These are phyloP conservation scores for Pogonognathellus flavescens DNA, from an alignment of 1,140 invertebrate species.

Conservation along the genomic window DNA sequence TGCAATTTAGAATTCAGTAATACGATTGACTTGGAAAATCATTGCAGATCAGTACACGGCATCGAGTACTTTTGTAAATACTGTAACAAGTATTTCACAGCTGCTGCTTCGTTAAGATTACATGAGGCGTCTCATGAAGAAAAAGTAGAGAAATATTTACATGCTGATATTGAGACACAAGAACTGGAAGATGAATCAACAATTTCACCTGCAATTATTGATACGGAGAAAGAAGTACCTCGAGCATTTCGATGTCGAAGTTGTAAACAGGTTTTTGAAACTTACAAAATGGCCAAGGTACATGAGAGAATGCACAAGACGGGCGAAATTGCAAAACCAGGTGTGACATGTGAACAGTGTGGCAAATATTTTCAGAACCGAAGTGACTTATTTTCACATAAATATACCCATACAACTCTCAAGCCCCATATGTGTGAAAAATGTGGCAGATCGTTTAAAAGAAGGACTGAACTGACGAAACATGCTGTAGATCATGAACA, in stretches of 20 bases:
- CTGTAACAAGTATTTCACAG: background rate
- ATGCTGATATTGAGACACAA: background rate
- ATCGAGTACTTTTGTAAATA: slow-evolving; percentile 7
- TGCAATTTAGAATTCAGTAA: background rate
- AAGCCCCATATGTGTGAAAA: slow-evolving; percentile 14
- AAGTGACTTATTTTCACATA: background rate
- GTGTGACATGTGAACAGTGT: background rate
- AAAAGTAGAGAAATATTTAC: background rate
- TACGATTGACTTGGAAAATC: background rate
- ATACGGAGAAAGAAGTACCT: background rate
- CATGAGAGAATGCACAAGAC: slow-evolving; percentile 1
- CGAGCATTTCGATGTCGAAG: background rate
- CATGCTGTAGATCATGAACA: background rate
- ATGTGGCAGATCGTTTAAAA: background rate
- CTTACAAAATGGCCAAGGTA: background rate
- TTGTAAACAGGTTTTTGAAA: slow-evolving; percentile 10
- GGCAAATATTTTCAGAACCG: background rate
- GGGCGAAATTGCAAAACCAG: background rate
- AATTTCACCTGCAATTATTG: background rate
- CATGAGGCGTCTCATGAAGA: background rate
- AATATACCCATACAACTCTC: background rate
- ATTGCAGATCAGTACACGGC: background rate
- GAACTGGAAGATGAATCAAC: background rate
- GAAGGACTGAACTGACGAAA: background rate
- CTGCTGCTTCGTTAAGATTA: background rate